These are phyloP conservation scores for Amazona guildingii DNA, from an alignment of 2,113 vertebrate species.

Conservation along the genomic window DNA sequence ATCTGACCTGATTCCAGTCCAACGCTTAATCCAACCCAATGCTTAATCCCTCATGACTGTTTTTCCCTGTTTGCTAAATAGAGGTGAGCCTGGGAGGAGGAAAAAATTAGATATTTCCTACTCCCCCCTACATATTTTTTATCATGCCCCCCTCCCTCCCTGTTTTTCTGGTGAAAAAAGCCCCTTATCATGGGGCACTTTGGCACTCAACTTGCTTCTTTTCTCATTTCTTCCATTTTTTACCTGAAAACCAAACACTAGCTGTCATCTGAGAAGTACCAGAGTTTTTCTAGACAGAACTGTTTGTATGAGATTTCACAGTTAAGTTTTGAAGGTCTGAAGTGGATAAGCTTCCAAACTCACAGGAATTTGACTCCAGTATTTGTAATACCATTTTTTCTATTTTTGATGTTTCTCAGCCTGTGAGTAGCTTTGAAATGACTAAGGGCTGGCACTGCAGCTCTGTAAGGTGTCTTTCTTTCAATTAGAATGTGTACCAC, in stretches of 20 bases:
- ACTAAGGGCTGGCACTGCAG: neutral
- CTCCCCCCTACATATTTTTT: neutral
- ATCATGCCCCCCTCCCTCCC: neutral
- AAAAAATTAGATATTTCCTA: neutral
- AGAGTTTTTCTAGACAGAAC: slow-evolving; percentile 41
- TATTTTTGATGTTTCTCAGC: neutral
- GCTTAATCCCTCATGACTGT: neutral
- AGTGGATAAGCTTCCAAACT: neutral
- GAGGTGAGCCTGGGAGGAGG: neutral
- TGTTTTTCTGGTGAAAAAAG: neutral
- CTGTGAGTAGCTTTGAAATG: slow-evolving; percentile 36
- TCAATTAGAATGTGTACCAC: slow-evolving; percentile 7
- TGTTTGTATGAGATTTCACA: slow-evolving; percentile 34
- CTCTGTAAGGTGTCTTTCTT: slow-evolving; percentile 37
- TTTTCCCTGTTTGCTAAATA: neutral
- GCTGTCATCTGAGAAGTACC: slow-evolving; percentile 2
- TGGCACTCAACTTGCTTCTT: neutral
- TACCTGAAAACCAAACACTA: neutral
- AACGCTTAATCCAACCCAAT: neutral
- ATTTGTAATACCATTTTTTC: neutral
- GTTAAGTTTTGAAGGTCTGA: slow-evolving; percentile 15
- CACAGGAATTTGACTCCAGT: slow-evolving; percentile 13
- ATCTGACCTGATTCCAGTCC: neutral
- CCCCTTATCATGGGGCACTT: accelerated
- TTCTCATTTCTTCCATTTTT: neutral